Conservation (phyloP, 1,140 invertebrate genomes). For the Aphaenogaster ashmeadi region DNA sequence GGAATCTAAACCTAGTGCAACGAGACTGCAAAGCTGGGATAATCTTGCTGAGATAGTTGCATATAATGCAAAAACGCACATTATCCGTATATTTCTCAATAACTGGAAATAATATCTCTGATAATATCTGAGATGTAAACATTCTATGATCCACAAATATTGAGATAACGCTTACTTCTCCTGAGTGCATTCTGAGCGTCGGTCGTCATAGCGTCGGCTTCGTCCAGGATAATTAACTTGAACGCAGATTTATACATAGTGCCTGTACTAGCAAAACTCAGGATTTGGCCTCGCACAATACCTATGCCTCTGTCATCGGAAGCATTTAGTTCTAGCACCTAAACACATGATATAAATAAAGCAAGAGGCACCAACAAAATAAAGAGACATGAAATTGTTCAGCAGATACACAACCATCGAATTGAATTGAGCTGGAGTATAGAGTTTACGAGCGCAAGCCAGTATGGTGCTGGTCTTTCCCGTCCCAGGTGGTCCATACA, state of each 20-base stretch:
- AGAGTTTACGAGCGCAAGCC: constrained; percentile 98
- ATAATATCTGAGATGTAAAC: constrained; percentile 9
- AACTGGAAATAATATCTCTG: constrained; percentile 89
- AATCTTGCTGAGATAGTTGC: constrained; percentile 99
- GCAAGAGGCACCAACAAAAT: neutral
- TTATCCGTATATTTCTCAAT: constrained; percentile 99
- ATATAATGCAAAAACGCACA: constrained; percentile 99
- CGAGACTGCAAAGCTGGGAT: constrained; percentile 99
- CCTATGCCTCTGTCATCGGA: constrained; percentile 99
- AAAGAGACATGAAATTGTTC: constrained; percentile 7
- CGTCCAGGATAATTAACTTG: constrained; percentile 99
- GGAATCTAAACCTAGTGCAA: constrained; percentile 99
- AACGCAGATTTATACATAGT: constrained; percentile 98
- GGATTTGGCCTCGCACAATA: constrained; percentile 97
- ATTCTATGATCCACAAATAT: neutral
- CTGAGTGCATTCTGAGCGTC: constrained; percentile 99
- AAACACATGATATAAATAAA: constrained; percentile 7
- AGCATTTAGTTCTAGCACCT: constrained; percentile 98
- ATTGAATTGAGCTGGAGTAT: constrained; percentile 94
- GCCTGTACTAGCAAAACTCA: constrained; percentile 99
- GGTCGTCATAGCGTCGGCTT: constrained; percentile 99
- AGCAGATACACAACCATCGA: constrained; percentile 91
- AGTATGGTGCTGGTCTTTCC: constrained; percentile 99
- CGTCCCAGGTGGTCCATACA: constrained; percentile 99
- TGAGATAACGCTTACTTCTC: constrained; percentile 91